Evolutionary conservation across 1,140 invertebrate species (phyloP).

Genomic region (Drosophila suzukii): DNA sequence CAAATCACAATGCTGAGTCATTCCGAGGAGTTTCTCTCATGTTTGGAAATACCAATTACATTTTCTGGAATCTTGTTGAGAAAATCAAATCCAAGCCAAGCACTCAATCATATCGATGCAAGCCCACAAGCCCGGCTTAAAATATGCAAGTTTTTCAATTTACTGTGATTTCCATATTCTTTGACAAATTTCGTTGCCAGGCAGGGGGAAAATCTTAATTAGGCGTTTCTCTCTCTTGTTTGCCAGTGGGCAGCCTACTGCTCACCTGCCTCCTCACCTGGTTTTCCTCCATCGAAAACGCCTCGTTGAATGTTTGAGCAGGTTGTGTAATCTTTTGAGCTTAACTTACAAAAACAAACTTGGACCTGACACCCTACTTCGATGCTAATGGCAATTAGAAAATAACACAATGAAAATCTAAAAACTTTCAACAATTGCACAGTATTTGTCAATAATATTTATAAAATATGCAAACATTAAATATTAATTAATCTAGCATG

Average conservation of each 20-base stretch:
- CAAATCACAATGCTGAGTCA: constrained; percentile 33
- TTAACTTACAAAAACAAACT: constrained; percentile 22
- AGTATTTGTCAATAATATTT: no score
- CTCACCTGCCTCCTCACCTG: constrained; percentile 20
- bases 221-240: constrained; percentile 45
- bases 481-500: not conserved
- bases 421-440: not conserved
- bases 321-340: constrained; percentile 46
- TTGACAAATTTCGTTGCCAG: constrained; percentile 12
- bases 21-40: not conserved
- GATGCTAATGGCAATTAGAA: constrained; percentile 22
- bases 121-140: constrained; percentile 10
- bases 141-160: constrained; percentile 40
- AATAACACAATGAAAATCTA: not conserved
- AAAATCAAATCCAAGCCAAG: constrained; percentile 1
- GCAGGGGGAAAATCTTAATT: constrained; percentile 40
- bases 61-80: not conserved
- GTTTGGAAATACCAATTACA: not conserved
- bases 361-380: constrained; percentile 44
- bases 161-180: constrained; percentile 42
- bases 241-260: constrained; percentile 38
- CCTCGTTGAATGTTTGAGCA: constrained; percentile 30
- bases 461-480: not conserved
- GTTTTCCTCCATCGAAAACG: constrained; percentile 23
- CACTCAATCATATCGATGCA: not conserved